A percentile compares a stretch with the other conserved stretches of the same genome.
Evolutionary conservation across 2,888 invertebrate species (phyloP).

Genomic region (Cheilosia urbana): DNA sequence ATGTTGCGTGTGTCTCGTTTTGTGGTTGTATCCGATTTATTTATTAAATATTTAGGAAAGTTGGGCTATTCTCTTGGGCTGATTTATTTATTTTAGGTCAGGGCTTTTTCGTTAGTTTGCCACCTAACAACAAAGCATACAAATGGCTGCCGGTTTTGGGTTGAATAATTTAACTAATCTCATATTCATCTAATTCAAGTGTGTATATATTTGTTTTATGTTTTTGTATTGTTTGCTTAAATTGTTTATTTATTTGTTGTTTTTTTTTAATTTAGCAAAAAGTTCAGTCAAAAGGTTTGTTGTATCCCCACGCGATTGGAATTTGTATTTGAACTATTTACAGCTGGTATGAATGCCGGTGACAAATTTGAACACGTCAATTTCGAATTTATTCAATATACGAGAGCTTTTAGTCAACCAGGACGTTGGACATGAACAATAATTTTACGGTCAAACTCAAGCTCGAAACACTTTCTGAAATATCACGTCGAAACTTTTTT

Average conservation of each 20-base stretch:
- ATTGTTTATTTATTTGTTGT: constrained; percentile 6
- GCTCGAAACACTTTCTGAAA: no score
- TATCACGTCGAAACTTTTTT: no score
- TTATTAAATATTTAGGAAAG: constrained; percentile 44
- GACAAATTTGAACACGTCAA: no score
- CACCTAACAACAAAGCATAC: constrained; percentile 31
- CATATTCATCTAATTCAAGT: constrained; percentile 24
- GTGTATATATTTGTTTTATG: constrained; percentile 9
- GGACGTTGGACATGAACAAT: no score
- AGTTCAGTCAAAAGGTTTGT: constrained; percentile 19
- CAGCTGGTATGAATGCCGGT: neutral
- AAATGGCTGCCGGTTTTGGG: constrained; percentile 30
- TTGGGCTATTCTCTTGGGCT: neutral
- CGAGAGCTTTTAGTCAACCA: no score
- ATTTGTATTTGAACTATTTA: neutral
- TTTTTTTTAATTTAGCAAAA: constrained; percentile 5
- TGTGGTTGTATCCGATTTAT: constrained; percentile 45
- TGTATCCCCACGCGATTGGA: neutral
- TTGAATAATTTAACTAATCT: constrained; percentile 41
- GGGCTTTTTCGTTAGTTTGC: constrained; percentile 13
- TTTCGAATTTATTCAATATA: no score
- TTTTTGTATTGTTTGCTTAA: neutral
- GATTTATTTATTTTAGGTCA: neutral
- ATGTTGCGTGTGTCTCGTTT: constrained; percentile 39
- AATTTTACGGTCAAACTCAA: no score